phyloP scores from a whole-genome alignment of 2,797 vertebrate genomes.

The Perodicticus potto region DNA sequence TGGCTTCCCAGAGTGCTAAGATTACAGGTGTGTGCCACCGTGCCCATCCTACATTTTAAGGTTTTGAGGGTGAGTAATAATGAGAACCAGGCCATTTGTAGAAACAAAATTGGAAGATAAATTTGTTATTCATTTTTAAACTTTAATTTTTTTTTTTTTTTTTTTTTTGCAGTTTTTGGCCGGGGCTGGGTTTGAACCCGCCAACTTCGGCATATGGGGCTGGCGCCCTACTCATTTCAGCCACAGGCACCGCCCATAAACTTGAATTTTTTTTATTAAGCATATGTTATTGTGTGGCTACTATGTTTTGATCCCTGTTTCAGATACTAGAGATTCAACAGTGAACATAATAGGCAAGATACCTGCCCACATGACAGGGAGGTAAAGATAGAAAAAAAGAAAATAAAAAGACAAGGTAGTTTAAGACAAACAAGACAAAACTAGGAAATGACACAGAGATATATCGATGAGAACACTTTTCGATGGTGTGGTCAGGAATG shows the following conservation, averaged over 20 bases:
- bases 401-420: not conserved
- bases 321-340: not conserved
- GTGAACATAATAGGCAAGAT: not conserved
- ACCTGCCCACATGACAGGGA: not conserved
- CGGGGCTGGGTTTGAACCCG: no score
- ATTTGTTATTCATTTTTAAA: not conserved
- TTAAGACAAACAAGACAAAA: constrained; percentile 13
- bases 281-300: not conserved
- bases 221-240: no score
- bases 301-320: not conserved
- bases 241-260: not conserved
- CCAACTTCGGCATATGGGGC: no score
- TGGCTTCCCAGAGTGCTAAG: no score
- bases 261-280: not conserved
- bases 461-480: not conserved
- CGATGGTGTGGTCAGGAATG: not conserved
- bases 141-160: not conserved
- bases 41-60: not conserved
- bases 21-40: no score
- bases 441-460: not conserved
- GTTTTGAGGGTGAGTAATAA: not conserved
- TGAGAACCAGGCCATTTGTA: not conserved
- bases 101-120: constrained; percentile 37
- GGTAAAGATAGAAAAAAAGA: not conserved
- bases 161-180: no score